Evolutionary conservation across 92 coral and sea anemone species (phyloP).

Genomic region (Muricea muricata): DNA sequence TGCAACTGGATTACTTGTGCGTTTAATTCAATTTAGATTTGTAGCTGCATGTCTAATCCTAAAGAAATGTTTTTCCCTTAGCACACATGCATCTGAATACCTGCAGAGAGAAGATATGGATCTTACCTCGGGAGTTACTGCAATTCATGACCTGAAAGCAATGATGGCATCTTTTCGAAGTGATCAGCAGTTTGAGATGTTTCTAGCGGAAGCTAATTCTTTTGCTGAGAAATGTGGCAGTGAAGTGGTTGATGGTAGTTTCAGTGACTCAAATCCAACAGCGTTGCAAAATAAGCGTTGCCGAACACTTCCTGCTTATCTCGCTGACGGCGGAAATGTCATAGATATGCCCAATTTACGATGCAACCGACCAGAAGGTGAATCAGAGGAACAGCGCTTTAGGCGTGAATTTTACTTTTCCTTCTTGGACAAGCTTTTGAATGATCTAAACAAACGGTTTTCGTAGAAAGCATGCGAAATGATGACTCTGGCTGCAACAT

Average conservation of each 20-base stretch:
- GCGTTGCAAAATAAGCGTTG: neutral
- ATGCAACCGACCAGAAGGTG: constrained; percentile 5
- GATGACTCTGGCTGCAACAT: constrained; percentile 2
- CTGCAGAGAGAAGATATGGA: constrained; percentile 35
- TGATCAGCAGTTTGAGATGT: constrained; percentile 4
- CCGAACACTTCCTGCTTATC: neutral
- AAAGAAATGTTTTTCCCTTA: constrained; percentile 14
- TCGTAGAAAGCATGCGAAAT: constrained; percentile 14
- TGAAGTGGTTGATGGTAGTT: constrained; percentile 4
- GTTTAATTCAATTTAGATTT: neutral
- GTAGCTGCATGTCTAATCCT: constrained; percentile 5
- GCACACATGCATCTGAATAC: constrained; percentile 10
- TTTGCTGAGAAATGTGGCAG: neutral
- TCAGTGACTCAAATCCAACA: neutral
- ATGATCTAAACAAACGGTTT: neutral
- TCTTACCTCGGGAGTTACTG: constrained; percentile 12
- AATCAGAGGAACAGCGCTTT: neutral
- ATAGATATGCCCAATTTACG: neutral
- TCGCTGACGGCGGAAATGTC: neutral
- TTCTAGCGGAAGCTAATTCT: neutral
- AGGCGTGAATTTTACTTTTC: constrained; percentile 15
- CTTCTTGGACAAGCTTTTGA: neutral
- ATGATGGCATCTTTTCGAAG: neutral
- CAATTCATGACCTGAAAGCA: constrained; percentile 6
- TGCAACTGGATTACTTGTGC: constrained; percentile 18